Evolutionary conservation across 2,113 vertebrate species (phyloP), one percentile per base, ranked within the genome.

Genomic region (Psophia crepitans): DNA sequence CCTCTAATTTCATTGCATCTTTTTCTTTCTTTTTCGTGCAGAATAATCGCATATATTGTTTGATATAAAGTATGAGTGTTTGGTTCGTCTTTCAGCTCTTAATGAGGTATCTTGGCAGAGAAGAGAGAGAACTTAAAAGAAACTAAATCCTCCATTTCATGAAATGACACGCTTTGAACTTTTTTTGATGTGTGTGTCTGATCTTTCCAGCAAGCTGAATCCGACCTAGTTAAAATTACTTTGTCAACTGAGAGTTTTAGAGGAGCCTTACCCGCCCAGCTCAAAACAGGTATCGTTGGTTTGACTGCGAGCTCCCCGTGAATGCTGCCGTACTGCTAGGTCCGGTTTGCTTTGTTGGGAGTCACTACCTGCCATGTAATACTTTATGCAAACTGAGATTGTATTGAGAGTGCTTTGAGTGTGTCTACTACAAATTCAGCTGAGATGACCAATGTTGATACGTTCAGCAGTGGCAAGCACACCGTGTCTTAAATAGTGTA

Each of bases 211-310:
- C 43, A 78, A 75, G 48, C 64, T 81, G 56, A 56, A 68, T 77
- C 60, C 95, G 90, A 81, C 87, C 87, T 89, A 86, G 14, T 90
- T 96, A 65, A 93, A 80, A 58, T 87, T 86, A 49, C n/a, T 95
- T 84, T 70, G n/a, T 77, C 58, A 83, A 3, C 13, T 53, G 28
- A 23, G 35, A 56, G 9, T 43, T 91, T 71, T 58, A 44, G 48
- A 69, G 61, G 48, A 21, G 15, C 54, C 20, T 33, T 74, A 24
- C 15, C 20, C 5, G 7, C 33, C 39, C 56, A 37, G 22, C 53
- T 44, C 30, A 49, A 73, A 70, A 46, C 19, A 49, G 84, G 32
- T 14, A 20, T 20, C 0, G 0, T 48, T 35, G 60, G 26, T 22
- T 43, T 49, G 32, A 21, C 46, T 80, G 32, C 8, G 5, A 28